These are phyloP conservation scores for Drosophila tropicalis DNA, from an alignment of 1,140 invertebrate genomes.

Conservation along the genomic window DNA sequence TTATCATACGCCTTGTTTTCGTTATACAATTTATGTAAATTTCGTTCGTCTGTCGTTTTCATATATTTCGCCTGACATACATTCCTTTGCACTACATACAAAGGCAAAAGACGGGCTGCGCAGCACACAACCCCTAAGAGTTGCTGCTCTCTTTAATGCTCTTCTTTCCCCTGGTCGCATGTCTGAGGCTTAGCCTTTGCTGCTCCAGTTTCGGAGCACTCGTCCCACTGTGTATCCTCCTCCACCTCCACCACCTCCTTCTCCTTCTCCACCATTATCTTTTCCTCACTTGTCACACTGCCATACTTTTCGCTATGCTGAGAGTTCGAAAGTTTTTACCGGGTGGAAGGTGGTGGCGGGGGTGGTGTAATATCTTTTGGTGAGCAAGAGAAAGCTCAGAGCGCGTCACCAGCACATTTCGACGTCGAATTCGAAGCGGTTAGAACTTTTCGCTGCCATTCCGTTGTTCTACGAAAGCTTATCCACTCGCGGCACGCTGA, in stretches of 20 bases:
- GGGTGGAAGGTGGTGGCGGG: conserved; percentile 13
- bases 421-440: conserved; percentile 24
- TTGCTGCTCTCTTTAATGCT: conserved; percentile 20
- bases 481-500: conserved; percentile 79
- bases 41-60: conserved; percentile 33
- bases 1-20: conserved; percentile 61
- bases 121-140: conserved; percentile 22
- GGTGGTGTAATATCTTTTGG: conserved; percentile 65
- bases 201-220: conserved; percentile 73
- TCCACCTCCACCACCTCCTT: not conserved
- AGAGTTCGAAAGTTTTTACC: conserved; percentile 61
- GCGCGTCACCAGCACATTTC: conserved; percentile 19
- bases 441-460: conserved; percentile 45
- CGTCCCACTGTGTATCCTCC: conserved; percentile 39
- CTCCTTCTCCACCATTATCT: conserved; percentile 39
- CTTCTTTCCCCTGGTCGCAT: conserved; percentile 19
- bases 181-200: conserved; percentile 19
- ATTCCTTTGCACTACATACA: conserved; percentile 47
- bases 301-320: conserved; percentile 66
- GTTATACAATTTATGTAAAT: conserved; percentile 77
- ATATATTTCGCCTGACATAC: conserved; percentile 52
- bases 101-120: conserved; percentile 29
- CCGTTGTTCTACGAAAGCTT: conserved; percentile 73
- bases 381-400: conserved; percentile 55
- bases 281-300: conserved; percentile 71